Conservation (phyloP, 1,140 invertebrate genomes). For the Drosophila santomea region DNA sequence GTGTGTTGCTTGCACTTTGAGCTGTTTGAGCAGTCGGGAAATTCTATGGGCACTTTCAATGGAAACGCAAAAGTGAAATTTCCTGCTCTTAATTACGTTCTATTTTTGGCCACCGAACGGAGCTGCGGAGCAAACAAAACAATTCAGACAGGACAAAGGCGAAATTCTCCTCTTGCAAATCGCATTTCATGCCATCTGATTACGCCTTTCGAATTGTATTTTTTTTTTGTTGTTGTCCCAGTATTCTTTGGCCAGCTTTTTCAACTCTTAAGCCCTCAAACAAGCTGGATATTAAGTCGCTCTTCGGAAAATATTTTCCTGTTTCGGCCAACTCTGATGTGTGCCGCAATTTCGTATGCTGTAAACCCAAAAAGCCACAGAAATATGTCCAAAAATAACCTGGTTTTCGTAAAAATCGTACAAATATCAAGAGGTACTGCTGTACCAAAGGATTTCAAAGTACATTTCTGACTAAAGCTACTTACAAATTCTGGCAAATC, state of each 20-base stretch:
- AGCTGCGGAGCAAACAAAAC: slow-evolving; percentile 20
- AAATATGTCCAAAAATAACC: background rate
- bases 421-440: no score
- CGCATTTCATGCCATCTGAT: slow-evolving; percentile 50
- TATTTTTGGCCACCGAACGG: slow-evolving; percentile 42
- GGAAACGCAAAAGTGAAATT: slow-evolving; percentile 53
- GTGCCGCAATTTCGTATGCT: slow-evolving; percentile 29
- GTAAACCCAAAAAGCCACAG: background rate
- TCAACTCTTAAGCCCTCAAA: background rate
- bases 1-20: slow-evolving; percentile 26
- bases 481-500: no score
- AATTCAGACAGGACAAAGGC: slow-evolving; percentile 17
- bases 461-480: no score
- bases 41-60: slow-evolving; percentile 29
- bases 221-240: background rate
- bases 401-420: no score
- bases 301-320: slow-evolving; percentile 14
- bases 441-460: no score
- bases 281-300: slow-evolving; percentile 1
- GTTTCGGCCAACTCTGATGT: slow-evolving; percentile 22
- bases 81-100: slow-evolving; percentile 57
- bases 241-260: slow-evolving; percentile 2
- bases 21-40: slow-evolving; percentile 7
- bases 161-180: slow-evolving; percentile 20
- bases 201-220: slow-evolving; percentile 18